Conservation (phyloP, 1,140 invertebrate species). For the Drosophila kepulauana region DNA sequence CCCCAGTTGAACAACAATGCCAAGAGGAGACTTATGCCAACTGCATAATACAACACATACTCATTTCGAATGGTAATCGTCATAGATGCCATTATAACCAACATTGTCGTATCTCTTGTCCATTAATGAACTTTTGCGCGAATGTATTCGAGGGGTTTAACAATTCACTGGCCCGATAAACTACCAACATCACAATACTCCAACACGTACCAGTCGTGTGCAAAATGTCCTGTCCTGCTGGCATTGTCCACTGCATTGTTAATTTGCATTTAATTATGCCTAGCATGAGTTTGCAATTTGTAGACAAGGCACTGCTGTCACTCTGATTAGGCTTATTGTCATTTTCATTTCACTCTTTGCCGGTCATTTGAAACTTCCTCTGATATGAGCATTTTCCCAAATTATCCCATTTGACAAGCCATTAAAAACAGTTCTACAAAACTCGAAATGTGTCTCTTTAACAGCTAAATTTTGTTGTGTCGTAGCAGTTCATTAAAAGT, state of each 20-base stretch:
- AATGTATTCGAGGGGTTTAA: slow-evolving; percentile 78
- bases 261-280: slow-evolving; percentile 72
- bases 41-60: slow-evolving; percentile 87
- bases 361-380: neutral
- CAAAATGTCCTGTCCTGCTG: slow-evolving; percentile 13
- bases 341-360: slow-evolving; percentile 6
- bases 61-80: slow-evolving; percentile 88
- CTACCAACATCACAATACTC: slow-evolving; percentile 76
- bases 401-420: neutral
- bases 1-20: slow-evolving; percentile 87
- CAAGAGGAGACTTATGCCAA: slow-evolving; percentile 60
- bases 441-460: neutral
- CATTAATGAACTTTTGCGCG: slow-evolving; percentile 76
- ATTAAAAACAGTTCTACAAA: slow-evolving; percentile 5
- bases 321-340: slow-evolving; percentile 42
- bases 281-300: slow-evolving; percentile 34
- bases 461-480: neutral
- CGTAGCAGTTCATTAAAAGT: neutral
- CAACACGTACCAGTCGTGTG: no score
- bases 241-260: slow-evolving; percentile 12
- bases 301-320: slow-evolving; percentile 13
- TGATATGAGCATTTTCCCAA: slow-evolving; percentile 10
- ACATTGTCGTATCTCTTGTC: neutral
- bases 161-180: slow-evolving; percentile 2
- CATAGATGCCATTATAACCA: slow-evolving; percentile 46